Evolutionary conservation across 2,888 invertebrate genomes (phyloP).

Genomic region (Drosophila aldrichi): DNA sequence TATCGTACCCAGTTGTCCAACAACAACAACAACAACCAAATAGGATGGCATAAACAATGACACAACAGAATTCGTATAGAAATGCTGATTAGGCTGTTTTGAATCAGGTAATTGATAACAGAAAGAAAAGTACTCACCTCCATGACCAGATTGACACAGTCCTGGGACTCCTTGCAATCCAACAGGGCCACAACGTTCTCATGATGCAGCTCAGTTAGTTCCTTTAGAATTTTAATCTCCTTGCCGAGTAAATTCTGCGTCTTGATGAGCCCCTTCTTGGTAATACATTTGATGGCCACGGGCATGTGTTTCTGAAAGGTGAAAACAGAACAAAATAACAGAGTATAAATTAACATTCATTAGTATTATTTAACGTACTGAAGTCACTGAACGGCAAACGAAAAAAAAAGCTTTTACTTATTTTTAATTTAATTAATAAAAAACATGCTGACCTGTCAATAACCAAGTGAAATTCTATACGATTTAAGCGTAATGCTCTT

Average conservation of each 20-base stretch:
- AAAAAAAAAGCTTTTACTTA: neutral
- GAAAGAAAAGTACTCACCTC: conserved; percentile 89
- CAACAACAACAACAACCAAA: conserved; percentile 1
- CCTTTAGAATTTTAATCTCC: conserved; percentile 99
- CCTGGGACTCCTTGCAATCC: conserved; percentile 98
- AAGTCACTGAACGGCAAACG: conserved; percentile 43
- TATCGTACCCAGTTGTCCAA: neutral
- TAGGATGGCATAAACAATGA: conserved; percentile 37
- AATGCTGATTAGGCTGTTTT: conserved; percentile 7
- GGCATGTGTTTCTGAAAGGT: conserved; percentile 91
- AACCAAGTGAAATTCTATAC: conserved; percentile 3
- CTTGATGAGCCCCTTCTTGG: conserved; percentile 98
- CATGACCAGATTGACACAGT: conserved; percentile 99
- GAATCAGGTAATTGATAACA: neutral
- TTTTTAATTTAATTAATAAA: neutral
- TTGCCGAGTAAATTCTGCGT: conserved; percentile 98
- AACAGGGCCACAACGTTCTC: conserved; percentile 99
- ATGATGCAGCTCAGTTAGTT: conserved; percentile 98
- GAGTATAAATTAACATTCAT: conserved; percentile 44
- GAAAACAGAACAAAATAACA: neutral
- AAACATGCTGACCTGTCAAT: conserved; percentile 1
- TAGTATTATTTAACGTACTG: conserved; percentile 32
- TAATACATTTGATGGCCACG: conserved; percentile 99
- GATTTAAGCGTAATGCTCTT: conserved; percentile 7
- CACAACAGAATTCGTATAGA: conserved; percentile 5